Base-by-base conservation (phyloP, 2,888 invertebrate genomes). In the Epirrhoe tristata region DNA sequence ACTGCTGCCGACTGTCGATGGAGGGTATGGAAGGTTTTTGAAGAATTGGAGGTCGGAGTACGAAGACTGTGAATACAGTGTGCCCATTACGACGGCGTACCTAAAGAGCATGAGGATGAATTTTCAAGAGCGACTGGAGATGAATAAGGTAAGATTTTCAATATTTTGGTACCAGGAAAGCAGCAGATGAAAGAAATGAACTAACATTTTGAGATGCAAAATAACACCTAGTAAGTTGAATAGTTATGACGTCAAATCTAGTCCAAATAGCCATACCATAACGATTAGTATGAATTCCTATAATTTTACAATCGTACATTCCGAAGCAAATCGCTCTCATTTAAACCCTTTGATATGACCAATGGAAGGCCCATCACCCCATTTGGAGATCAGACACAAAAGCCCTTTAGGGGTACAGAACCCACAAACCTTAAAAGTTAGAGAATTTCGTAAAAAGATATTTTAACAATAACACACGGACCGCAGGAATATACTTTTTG, bases 21-120 rank as follows among this genome's bases (percentile, higher is more conserved):
- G 88, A 69, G 82, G 86, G 2, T 88, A 90, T 66, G 92, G 91
- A 31, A 86, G 93, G 71, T 89, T 93, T 53, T 94, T 95, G 6
- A 95, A 95, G 77, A 94, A 94, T n/a, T 95, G 95, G 95, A 92
- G 94, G 63, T 94, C 95, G 17, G 94, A 94, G 57, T 74, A 72
- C 16, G 94, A 93, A 36, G 94, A 95, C 68, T 95, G 96, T 74
- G 97, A 97, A 91, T 97, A 96, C 93, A 97, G 97, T 81, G 95
- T 98, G 80, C 98, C 98, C 55, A 98, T 98, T 76, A 98, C 98
- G 56, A 97, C 98, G 60, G 97, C 97, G 43, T 98, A 98, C 90
- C 93, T 98, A 87, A 97, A 97, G 85, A 96, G 97, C 81, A 97
- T 97, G 94, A 94, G 97, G 84, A 96, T 97, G 87, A 96, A 84